phyloP scores from a whole-genome alignment of 2,113 vertebrate genomes.

The Chloroceryle aenea region DNA sequence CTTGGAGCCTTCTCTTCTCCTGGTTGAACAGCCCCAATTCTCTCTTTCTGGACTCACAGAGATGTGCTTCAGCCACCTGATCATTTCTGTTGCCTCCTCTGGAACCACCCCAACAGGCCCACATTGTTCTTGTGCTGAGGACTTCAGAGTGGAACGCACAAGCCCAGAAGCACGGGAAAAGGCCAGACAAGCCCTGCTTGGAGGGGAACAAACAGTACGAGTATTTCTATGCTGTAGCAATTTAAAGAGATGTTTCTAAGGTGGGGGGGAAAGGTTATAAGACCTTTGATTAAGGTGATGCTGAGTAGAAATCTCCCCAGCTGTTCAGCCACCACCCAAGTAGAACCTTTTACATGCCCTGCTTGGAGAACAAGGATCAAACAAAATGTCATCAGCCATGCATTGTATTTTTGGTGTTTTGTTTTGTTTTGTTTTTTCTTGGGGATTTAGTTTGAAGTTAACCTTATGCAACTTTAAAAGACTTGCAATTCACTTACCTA shows the following conservation, averaged over 20 bases:
- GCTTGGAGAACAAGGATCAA: not conserved
- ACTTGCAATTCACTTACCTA: not conserved
- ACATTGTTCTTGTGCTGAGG: too few relatives aligned
- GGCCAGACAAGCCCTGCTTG: not conserved
- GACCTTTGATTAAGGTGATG: not conserved
- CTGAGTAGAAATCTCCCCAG: not conserved
- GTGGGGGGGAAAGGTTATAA: not conserved
- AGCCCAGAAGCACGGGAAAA: not conserved
- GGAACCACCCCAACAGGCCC: too few relatives aligned
- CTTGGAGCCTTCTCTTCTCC: too few relatives aligned
- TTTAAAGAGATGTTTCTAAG: not conserved
- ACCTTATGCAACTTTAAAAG: not conserved
- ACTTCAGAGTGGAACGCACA: not conserved
- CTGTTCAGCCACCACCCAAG: not conserved
- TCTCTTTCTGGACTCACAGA: too few relatives aligned
- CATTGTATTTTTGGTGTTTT: not conserved
- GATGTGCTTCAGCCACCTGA: too few relatives aligned
- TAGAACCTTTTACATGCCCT: not conserved
- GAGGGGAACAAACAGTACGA: rapidly evolving
- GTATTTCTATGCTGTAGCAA: not conserved
- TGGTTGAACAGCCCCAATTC: too few relatives aligned
- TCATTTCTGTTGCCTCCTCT: too few relatives aligned
- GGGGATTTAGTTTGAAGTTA: constrained; percentile 6
- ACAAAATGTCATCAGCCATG: not conserved
- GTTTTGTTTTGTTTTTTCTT: not conserved